phyloP scores from a whole-genome alignment of 1,140 invertebrate species.

The Nilaparvata lugens region DNA sequence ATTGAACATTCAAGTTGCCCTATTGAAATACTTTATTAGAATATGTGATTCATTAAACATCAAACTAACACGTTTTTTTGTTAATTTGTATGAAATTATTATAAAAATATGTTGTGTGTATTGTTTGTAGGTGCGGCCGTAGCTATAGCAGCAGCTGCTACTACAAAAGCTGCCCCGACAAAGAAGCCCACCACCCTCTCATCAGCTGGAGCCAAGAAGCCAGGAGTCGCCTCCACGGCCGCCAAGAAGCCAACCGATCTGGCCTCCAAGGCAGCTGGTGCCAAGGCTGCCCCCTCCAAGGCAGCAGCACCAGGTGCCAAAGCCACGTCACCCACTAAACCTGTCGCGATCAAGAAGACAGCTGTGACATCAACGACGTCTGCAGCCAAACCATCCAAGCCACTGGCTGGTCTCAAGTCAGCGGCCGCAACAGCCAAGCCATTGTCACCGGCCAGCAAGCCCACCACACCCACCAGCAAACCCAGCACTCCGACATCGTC shows the following conservation, averaged over 20 bases:
- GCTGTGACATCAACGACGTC: background rate
- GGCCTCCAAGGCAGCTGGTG: background rate
- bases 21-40: too few relatives aligned
- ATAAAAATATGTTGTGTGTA: too few relatives aligned
- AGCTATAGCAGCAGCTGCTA: background rate
- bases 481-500: background rate
- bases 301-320: background rate
- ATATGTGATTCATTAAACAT: too few relatives aligned
- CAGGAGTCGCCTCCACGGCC: background rate
- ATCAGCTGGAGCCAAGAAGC: background rate
- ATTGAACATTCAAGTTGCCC: too few relatives aligned
- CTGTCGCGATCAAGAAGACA: background rate
- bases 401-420: background rate
- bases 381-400: background rate
- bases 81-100: too few relatives aligned
- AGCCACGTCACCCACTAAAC: background rate
- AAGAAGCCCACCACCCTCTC: background rate
- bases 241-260: background rate
- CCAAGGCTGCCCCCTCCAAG: background rate
- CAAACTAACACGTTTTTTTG: too few relatives aligned
- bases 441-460: background rate
- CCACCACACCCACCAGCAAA: background rate
- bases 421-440: background rate
- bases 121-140: background rate
- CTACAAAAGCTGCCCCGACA: background rate